Evolutionary conservation across 2,888 invertebrate genomes (phyloP).

Genomic region (Xestoiulus laeticollis): DNA sequence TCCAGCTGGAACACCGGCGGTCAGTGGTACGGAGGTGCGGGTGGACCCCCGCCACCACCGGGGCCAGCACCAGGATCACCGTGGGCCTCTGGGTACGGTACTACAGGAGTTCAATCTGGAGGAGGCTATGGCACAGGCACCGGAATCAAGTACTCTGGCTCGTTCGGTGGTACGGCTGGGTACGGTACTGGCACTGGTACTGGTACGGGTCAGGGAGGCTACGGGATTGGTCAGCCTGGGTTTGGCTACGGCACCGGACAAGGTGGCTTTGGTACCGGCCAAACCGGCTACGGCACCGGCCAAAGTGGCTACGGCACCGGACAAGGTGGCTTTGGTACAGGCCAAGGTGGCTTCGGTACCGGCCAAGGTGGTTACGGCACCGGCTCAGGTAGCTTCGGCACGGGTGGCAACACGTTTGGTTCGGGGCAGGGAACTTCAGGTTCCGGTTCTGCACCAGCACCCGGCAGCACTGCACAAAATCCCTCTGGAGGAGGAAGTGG

Average conservation of each 20-base stretch:
- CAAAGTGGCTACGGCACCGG: background rate
- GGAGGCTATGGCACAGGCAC: constrained; percentile 41
- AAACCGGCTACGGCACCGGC: constrained; percentile 34
- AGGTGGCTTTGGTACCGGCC: background rate
- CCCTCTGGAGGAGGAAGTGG: constrained; percentile 42
- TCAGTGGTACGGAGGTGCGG: constrained; percentile 49
- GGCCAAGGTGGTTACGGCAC: background rate
- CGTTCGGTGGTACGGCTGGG: constrained; percentile 2
- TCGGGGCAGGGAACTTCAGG: constrained; percentile 10
- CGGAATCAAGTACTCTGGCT: background rate
- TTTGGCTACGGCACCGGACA: constrained; percentile 36
- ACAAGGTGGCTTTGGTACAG: background rate
- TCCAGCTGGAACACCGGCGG: constrained; percentile 51
- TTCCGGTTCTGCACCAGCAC: constrained; percentile 45
- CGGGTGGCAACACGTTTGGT: constrained; percentile 47
- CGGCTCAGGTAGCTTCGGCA: background rate
- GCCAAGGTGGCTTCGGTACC: background rate
- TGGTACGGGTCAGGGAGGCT: constrained; percentile 14
- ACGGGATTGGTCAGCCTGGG: background rate
- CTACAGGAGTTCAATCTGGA: background rate
- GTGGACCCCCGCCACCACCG: background rate
- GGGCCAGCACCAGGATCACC: background rate
- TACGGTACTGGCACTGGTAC: constrained; percentile 8
- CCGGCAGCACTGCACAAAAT: constrained; percentile 50
- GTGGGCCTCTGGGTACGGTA: constrained; percentile 49